Conservation (phyloP, 2,888 invertebrate genomes). For the Brachypterus glaber region DNA sequence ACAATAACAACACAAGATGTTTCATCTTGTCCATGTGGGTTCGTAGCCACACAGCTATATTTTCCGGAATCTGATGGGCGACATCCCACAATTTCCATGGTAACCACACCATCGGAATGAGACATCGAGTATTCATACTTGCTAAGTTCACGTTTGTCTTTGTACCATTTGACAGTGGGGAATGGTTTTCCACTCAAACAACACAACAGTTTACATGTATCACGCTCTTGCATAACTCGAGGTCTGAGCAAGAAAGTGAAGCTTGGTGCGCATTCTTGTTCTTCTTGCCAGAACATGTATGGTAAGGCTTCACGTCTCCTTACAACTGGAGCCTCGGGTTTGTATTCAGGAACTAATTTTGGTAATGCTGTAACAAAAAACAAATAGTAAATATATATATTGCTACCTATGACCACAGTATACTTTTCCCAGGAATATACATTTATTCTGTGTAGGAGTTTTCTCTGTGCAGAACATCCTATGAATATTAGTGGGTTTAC, state of each 20-base stretch:
- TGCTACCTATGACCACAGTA: neutral
- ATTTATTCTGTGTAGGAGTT: no score
- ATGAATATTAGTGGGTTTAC: no score
- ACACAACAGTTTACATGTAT: constrained; percentile 95
- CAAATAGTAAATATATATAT: constrained; percentile 5
- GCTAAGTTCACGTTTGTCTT: constrained; percentile 84
- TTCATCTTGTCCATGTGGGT: constrained; percentile 90
- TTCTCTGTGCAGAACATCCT: no score
- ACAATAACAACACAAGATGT: constrained; percentile 92
- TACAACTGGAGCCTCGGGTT: constrained; percentile 58
- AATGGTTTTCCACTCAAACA: constrained; percentile 92
- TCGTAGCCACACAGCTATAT: constrained; percentile 89
- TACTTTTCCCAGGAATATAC: no score
- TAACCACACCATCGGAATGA: constrained; percentile 89
- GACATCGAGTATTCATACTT: constrained; percentile 87
- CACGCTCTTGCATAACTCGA: constrained; percentile 91
- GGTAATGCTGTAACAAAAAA: constrained; percentile 54
- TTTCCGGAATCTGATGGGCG: constrained; percentile 92
- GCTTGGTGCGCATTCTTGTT: constrained; percentile 84
- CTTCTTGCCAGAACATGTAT: constrained; percentile 87
- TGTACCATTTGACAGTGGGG: constrained; percentile 87
- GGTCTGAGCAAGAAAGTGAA: constrained; percentile 98
- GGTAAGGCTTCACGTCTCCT: constrained; percentile 73
- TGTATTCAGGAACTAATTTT: constrained; percentile 58
- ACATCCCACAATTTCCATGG: constrained; percentile 93